Conservation (phyloP, 2,797 vertebrate genomes). For the Acipenser oxyrinchus region DNA sequence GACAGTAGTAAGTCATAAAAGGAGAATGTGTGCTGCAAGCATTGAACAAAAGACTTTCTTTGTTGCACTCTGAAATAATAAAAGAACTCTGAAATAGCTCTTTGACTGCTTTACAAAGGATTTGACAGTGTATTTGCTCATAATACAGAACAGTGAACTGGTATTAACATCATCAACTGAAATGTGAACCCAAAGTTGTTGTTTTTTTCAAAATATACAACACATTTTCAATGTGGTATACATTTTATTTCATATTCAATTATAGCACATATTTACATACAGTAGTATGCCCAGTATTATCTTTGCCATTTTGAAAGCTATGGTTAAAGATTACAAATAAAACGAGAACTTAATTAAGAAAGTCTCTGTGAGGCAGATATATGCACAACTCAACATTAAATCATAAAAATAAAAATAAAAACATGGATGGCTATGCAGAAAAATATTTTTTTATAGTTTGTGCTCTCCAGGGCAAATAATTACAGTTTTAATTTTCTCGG, state of each 20-base stretch:
- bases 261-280: not conserved
- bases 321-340: no score
- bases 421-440: not conserved
- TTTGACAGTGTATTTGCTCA: constrained; percentile 59
- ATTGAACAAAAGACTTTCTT: constrained; percentile 97
- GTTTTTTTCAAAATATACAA: constrained; percentile 29
- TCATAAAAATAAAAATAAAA: not conserved
- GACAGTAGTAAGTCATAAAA: constrained; percentile 97
- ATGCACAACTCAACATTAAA: not conserved
- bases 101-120: constrained; percentile 73
- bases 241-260: no score
- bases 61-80: constrained; percentile 73
- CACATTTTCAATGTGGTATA: constrained; percentile 5
- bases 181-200: constrained; percentile 56
- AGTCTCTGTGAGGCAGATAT: no score
- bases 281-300: not conserved
- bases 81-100: constrained; percentile 73
- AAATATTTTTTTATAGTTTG: not conserved
- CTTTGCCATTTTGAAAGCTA: no score
- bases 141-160: constrained; percentile 63
- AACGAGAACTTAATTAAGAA: no score
- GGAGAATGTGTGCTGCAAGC: constrained; percentile 62
- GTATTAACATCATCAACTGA: constrained; percentile 66
- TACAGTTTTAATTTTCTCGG: no score
- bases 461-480: no score